Conservation (phyloP, 2,888 invertebrate genomes). For the Ptychoptera albimana region DNA sequence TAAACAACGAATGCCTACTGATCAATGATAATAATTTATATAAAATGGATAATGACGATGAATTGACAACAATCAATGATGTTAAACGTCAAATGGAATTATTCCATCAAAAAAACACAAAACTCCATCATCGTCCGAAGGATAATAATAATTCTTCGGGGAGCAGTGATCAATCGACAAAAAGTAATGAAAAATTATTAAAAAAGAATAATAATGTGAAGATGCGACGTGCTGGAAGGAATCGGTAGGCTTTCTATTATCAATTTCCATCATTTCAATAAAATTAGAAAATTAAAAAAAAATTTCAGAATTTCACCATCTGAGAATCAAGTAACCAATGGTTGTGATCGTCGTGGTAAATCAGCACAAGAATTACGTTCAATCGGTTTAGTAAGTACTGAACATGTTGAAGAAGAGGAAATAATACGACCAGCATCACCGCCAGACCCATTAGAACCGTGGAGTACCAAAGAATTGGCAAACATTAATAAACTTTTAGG, state of each 20-base stretch:
- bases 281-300: too few species aligned
- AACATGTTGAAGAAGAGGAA: conserved; percentile 11
- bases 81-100: conserved; percentile 29
- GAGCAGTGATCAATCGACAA: too few species aligned
- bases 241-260: conserved; percentile 13
- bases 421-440: conserved; percentile 26
- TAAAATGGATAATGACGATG: conserved; percentile 14
- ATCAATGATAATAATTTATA: background rate
- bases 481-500: conserved; percentile 54
- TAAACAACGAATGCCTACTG: background rate
- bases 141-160: too few species aligned
- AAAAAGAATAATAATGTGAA: conserved; percentile 23
- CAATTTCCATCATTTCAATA: too few species aligned
- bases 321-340: conserved; percentile 1
- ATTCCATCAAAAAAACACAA: conserved; percentile 24
- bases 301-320: conserved; percentile 11
- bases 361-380: conserved; percentile 19
- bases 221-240: conserved; percentile 18
- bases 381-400: conserved; percentile 2
- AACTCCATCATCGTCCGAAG: conserved; percentile 21
- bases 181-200: conserved; percentile 4
- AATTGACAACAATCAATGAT: conserved; percentile 25
- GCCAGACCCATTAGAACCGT: conserved; percentile 51
- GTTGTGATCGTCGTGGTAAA: conserved; percentile 26
- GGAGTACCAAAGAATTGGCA: conserved; percentile 53